These are phyloP conservation scores for Cricetomys ansorgei DNA, from an alignment of 2,113 vertebrate species.

Conservation along the genomic window DNA sequence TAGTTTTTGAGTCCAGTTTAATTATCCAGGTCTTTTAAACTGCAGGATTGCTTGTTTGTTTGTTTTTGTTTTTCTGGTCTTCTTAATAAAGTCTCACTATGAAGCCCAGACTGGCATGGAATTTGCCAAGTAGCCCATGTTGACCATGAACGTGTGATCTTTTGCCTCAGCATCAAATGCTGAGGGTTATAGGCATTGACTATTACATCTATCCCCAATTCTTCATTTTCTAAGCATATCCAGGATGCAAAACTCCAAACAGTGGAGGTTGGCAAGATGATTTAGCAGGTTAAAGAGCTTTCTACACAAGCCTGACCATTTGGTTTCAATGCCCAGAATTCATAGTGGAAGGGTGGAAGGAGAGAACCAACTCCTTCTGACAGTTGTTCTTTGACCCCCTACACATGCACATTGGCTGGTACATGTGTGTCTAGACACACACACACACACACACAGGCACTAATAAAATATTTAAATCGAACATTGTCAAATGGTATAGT, in stretches of 20 bases:
- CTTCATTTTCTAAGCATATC: constrained; percentile 40
- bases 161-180: background rate
- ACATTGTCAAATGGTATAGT: background rate
- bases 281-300: background rate
- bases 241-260: background rate
- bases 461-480: background rate
- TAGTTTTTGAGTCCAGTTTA: background rate
- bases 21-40: background rate
- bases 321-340: background rate
- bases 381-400: background rate
- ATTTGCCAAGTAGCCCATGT: background rate
- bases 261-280: background rate
- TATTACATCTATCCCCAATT: background rate
- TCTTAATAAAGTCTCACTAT: background rate
- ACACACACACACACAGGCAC: too few relatives aligned
- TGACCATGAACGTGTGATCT: background rate
- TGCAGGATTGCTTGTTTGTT: background rate
- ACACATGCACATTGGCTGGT: background rate
- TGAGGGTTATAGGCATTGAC: background rate
- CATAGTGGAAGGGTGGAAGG: background rate
- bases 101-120: background rate
- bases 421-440: too few relatives aligned
- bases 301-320: background rate
- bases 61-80: background rate
- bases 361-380: background rate